These are phyloP conservation scores for Vulpes vulpes DNA, from an alignment of 2,113 vertebrate species.

Conservation along the genomic window DNA sequence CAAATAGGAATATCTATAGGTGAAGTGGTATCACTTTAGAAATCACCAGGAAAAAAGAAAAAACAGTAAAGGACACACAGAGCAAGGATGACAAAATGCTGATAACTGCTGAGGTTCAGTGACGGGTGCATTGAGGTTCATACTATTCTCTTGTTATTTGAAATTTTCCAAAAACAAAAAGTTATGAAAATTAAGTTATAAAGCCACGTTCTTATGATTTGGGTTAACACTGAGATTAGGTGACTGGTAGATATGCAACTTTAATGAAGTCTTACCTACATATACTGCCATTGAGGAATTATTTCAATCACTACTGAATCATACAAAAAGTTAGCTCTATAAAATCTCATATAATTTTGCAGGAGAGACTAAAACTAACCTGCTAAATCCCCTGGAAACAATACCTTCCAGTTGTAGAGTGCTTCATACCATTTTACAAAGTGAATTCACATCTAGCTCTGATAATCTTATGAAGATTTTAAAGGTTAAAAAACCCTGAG, in stretches of 20 bases:
- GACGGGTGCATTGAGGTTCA: background rate
- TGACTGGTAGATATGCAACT: slow-evolving; percentile 25
- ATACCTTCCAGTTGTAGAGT: background rate
- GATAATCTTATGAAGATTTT: slow-evolving; percentile 42
- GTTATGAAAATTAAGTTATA: slow-evolving; percentile 30
- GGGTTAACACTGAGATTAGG: slow-evolving; percentile 32
- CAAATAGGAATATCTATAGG: slow-evolving; percentile 30
- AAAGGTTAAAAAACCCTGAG: background rate
- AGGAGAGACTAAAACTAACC: slow-evolving; percentile 31
- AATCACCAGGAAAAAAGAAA: background rate
- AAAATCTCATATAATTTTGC: slow-evolving; percentile 17
- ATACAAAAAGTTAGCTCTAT: slow-evolving; percentile 62
- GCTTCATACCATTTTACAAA: background rate
- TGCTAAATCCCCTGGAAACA: slow-evolving; percentile 4
- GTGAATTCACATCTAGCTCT: slow-evolving; percentile 27
- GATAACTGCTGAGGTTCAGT: slow-evolving; percentile 48
- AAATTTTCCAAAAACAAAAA: slow-evolving; percentile 61
- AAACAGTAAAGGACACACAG: slow-evolving; percentile 32
- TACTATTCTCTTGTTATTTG: slow-evolving; percentile 49
- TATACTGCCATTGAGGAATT: background rate
- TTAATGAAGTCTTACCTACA: slow-evolving; percentile 47
- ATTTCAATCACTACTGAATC: slow-evolving; percentile 35
- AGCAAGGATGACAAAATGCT: slow-evolving; percentile 49
- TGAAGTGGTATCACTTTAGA: slow-evolving; percentile 42
- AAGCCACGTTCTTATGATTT: slow-evolving; percentile 38